A percentile compares a stretch with the other conserved stretches of the same genome.
Conservation (phyloP, 2,113 vertebrate genomes). For the Serinus canaria region DNA sequence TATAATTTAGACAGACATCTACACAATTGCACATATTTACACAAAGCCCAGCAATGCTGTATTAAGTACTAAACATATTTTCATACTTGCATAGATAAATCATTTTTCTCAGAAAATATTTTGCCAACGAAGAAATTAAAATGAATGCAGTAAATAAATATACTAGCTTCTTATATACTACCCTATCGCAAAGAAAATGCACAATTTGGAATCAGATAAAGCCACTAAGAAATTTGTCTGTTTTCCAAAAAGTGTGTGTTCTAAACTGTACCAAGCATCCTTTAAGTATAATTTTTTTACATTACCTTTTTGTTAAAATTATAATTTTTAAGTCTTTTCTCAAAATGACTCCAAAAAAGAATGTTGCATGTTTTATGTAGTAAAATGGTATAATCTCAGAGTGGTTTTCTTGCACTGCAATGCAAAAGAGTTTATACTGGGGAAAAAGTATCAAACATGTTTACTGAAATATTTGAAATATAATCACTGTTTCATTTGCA, state of each 20-base stretch:
- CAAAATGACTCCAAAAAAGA: not conserved
- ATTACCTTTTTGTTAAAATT: not conserved
- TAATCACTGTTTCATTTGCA: not conserved
- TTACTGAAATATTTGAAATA: not conserved
- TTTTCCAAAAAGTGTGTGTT: not conserved
- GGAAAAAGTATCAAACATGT: not conserved
- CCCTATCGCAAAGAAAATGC: not conserved
- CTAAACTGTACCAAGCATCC: not conserved
- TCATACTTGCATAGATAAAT: not conserved
- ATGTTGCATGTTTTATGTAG: not conserved
- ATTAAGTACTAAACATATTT: not conserved
- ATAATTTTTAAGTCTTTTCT: not conserved
- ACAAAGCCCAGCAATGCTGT: not conserved
- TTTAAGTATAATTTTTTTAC: not conserved
- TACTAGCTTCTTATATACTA: not conserved
- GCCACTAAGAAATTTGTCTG: not conserved
- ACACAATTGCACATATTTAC: not conserved
- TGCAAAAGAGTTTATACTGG: not conserved
- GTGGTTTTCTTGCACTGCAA: not conserved
- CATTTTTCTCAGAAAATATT: not conserved
- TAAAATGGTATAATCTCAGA: not conserved
- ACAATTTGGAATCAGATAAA: not conserved
- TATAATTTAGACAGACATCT: not conserved
- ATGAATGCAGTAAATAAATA: not conserved
- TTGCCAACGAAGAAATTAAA: not conserved